phyloP scores from a whole-genome alignment of 2,797 vertebrate species.

The Cuculus canorus region DNA sequence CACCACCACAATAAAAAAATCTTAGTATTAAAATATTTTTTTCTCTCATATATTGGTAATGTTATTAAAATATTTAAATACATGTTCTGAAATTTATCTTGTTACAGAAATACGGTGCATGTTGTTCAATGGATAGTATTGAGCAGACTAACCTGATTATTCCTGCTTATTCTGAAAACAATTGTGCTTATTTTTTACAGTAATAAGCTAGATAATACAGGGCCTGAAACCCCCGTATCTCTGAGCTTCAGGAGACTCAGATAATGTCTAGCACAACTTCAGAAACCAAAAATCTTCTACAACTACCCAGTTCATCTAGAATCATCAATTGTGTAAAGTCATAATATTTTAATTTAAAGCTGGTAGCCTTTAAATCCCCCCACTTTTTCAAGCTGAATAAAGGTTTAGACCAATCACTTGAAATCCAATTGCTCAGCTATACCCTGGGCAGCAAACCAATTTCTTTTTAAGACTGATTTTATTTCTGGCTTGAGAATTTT shows the following conservation, averaged over 20 bases:
- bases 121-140: background rate
- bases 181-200: background rate
- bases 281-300: background rate
- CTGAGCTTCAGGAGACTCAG: background rate
- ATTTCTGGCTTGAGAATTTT: slow-evolving; percentile 43
- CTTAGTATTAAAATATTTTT: background rate
- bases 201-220: background rate
- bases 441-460: background rate
- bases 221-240: background rate
- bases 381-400: slow-evolving; percentile 27
- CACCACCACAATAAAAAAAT: background rate
- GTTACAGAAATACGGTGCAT: background rate
- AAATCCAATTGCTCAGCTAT: slow-evolving; percentile 38
- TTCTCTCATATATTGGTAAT: background rate
- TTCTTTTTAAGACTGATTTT: slow-evolving; percentile 45
- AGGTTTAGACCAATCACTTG: slow-evolving; percentile 4
- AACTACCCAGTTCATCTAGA: background rate
- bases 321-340: background rate
- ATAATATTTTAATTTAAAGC: background rate
- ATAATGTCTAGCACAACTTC: background rate
- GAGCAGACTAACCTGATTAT: background rate
- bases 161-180: background rate
- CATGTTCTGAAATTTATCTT: background rate
- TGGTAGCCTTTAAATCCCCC: slow-evolving; percentile 19
- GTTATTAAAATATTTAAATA: background rate